Evolutionary conservation across 2,797 vertebrate species (phyloP).

Genomic region (Spondyliosoma cantharus): DNA sequence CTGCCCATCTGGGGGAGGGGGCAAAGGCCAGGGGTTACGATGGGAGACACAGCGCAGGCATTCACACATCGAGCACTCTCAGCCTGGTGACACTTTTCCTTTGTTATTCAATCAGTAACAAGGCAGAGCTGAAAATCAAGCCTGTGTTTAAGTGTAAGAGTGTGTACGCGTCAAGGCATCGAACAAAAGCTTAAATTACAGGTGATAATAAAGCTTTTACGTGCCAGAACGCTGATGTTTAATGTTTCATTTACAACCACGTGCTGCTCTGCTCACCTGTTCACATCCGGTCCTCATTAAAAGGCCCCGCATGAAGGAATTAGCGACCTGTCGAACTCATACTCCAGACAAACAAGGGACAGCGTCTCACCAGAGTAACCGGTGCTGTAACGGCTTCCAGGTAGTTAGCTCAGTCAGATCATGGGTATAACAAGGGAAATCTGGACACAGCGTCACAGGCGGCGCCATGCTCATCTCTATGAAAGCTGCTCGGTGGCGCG

Average conservation of each 20-base stretch:
- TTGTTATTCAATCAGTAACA: constrained; percentile 39
- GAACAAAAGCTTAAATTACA: constrained; percentile 15
- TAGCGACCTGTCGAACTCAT: too few relatives aligned
- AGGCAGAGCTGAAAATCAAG: background rate
- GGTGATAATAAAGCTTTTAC: background rate
- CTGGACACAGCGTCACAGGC: too few relatives aligned
- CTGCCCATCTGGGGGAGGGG: constrained; percentile 77
- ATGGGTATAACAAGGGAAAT: too few relatives aligned
- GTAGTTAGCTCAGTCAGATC: too few relatives aligned
- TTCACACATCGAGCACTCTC: constrained; percentile 45
- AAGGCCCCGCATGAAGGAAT: too few relatives aligned
- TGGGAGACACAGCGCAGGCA: constrained; percentile 57
- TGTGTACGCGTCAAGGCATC: background rate
- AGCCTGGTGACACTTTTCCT: constrained; percentile 29
- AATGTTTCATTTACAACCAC: background rate
- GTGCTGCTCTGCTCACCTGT: constrained; percentile 1
- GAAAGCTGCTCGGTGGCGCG: too few relatives aligned
- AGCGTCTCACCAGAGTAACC: too few relatives aligned
- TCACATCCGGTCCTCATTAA: background rate
- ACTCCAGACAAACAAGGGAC: too few relatives aligned
- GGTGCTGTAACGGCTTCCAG: too few relatives aligned
- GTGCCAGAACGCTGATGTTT: background rate
- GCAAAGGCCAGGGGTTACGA: constrained; percentile 78
- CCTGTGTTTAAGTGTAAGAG: background rate
- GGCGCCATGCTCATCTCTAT: too few relatives aligned